These are phyloP conservation scores for Germaria angustata DNA, from an alignment of 2,888 invertebrate genomes.

Conservation along the genomic window DNA sequence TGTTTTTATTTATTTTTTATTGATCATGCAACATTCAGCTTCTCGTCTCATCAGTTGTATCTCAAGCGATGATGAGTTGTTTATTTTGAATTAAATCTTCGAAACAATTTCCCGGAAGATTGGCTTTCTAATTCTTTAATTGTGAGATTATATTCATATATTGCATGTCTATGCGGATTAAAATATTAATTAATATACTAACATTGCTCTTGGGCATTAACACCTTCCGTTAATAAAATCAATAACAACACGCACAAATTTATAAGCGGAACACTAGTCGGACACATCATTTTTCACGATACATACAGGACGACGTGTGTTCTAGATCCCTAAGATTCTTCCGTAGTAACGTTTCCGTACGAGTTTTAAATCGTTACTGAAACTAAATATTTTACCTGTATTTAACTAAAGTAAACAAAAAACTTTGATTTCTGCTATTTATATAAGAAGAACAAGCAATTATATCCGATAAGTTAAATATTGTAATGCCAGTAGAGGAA, in stretches of 20 bases:
- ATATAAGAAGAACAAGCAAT: background rate
- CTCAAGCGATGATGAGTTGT: no score
- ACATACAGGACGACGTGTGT: background rate
- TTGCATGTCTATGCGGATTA: no score
- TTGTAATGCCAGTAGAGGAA: background rate
- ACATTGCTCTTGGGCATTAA: conserved; percentile 22
- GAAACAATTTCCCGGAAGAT: no score
- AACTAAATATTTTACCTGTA: background rate
- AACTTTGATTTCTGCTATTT: background rate
- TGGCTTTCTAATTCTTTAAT: no score
- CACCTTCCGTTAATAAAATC: conserved; percentile 1
- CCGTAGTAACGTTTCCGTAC: conserved; percentile 1
- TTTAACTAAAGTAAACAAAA: conserved; percentile 34
- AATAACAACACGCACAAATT: background rate
- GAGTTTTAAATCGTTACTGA: conserved; percentile 39
- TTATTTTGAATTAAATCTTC: no score
- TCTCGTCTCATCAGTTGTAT: no score
- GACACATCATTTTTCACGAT: conserved; percentile 10
- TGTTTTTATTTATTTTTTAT: no score
- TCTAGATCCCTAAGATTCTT: background rate
- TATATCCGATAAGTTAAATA: background rate
- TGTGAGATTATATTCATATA: no score
- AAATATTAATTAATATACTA: no score
- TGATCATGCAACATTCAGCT: no score
- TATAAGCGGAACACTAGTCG: conserved; percentile 2